Base-by-base conservation (phyloP, 1,140 invertebrate species). In the Drosophila pectinifera region DNA sequence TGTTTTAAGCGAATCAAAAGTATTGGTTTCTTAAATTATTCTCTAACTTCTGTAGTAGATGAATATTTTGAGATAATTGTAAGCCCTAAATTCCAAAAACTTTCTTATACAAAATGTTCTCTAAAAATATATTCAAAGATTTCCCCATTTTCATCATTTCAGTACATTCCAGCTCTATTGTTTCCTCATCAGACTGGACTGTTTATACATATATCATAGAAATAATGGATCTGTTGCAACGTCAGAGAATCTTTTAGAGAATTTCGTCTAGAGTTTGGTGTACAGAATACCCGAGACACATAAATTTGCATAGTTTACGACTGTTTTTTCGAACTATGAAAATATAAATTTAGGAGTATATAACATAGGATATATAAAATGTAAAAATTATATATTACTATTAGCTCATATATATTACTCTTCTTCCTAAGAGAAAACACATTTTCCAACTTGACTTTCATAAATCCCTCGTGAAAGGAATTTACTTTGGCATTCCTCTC, bases 141-240 rank as follows among this genome's bases (percentile, higher is more conserved):
- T 49, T 13, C 3, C 46, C 2, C 10, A 28, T 6, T 14, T 22
- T 28, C 28, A 8, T 28, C 28, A 8, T 10, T 7, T 6, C 28
- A 10, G 28, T 31, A 31, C 28, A 10, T 28, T 20, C 4, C 0
- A 53, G 31, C 5, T 31, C 5, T 28, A n/a, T n/a, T 8, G 1
- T 18, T 20, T 55, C 39, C 18, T 28, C 10, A 46, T 16, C 8
- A 3, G 16, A 5, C 39, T 7, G 3, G 5, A 2, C 13, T 24
- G 46, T 16, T 18, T 18, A 3, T 11, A 51, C 57, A n/a, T 53
- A 54, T 39, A 53, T 61, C 16, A 39, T 53, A 24, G 5, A 18
- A 55, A 16, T 39, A 38, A 59, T 58, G 53, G 14, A 58, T 26
- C 6, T 8, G 54, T 42, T 41, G 38, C 16, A 54, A 54, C 24